Conservation (phyloP, 2,797 vertebrate species). For the Crenuchus spilurus region DNA sequence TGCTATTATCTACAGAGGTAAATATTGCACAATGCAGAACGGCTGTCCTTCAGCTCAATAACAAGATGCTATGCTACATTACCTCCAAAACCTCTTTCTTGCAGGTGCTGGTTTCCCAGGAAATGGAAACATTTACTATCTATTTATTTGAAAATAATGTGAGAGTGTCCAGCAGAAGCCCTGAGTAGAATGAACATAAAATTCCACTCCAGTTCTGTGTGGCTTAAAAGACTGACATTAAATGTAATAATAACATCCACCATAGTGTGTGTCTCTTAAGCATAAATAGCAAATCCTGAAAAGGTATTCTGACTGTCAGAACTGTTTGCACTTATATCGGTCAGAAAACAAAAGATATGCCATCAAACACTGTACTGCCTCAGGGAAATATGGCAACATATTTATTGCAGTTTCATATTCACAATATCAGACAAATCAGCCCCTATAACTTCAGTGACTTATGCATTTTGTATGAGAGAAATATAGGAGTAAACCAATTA, state of each 20-base stretch:
- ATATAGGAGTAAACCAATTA: background rate
- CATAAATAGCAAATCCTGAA: background rate
- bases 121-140: conserved; percentile 73
- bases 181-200: conserved; percentile 35
- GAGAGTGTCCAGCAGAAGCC: conserved; percentile 62
- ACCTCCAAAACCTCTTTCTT: conserved; percentile 71
- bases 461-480: background rate
- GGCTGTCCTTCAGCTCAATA: conserved; percentile 77
- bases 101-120: conserved; percentile 68
- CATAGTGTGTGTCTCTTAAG: conserved; percentile 11
- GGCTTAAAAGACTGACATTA: conserved; percentile 34
- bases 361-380: background rate
- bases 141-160: conserved; percentile 79
- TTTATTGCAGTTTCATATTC: background rate
- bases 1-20: conserved; percentile 55
- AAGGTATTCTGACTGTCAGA: background rate
- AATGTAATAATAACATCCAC: conserved; percentile 8
- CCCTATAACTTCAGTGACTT: background rate
- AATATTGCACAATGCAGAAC: conserved; percentile 76
- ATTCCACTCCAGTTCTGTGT: conserved; percentile 21
- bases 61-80: conserved; percentile 80
- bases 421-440: conserved; percentile 1
- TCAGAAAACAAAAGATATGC: background rate
- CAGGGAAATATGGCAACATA: background rate
- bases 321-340: background rate